Evolutionary conservation across 2,113 vertebrate species (phyloP).

Genomic region (Onychostoma macrolepis): DNA sequence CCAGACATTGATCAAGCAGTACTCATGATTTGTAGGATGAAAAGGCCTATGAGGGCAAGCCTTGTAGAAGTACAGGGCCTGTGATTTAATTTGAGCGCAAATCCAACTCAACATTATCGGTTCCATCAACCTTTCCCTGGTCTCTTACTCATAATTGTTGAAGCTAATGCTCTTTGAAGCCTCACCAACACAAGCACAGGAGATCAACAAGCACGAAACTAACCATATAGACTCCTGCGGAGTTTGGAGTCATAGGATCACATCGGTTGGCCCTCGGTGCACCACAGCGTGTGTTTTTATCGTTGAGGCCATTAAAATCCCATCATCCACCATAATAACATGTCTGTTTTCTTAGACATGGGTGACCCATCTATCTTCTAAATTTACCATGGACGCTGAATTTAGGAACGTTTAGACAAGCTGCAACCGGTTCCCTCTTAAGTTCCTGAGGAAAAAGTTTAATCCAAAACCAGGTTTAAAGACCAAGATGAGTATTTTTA

Average conservation of each 20-base stretch:
- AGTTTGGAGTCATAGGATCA: slow-evolving; percentile 12
- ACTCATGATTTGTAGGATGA: slow-evolving; percentile 52
- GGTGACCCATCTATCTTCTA: slow-evolving; percentile 59
- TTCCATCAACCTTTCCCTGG: slow-evolving; percentile 23
- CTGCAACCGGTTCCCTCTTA: slow-evolving; percentile 38
- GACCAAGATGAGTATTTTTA: slow-evolving; percentile 58
- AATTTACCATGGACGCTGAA: slow-evolving; percentile 52
- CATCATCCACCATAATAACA: slow-evolving; percentile 56
- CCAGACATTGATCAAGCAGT: slow-evolving; percentile 63
- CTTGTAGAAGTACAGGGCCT: slow-evolving; percentile 9
- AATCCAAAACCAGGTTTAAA: slow-evolving; percentile 50
- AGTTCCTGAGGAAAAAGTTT: slow-evolving; percentile 31
- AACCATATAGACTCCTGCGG: slow-evolving; percentile 29
- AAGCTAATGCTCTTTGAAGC: slow-evolving; percentile 42
- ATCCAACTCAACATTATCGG: slow-evolving; percentile 15
- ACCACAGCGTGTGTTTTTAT: slow-evolving; percentile 56
- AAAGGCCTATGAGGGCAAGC: slow-evolving; percentile 47
- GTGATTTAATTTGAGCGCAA: neutral
- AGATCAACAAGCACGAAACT: slow-evolving; percentile 33
- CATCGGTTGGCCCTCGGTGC: slow-evolving; percentile 18
- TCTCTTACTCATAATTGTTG: slow-evolving; percentile 22
- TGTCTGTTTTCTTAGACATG: slow-evolving; percentile 53
- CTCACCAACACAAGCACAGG: slow-evolving; percentile 12
- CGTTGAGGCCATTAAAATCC: slow-evolving; percentile 57
- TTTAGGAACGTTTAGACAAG: slow-evolving; percentile 43